phyloP scores from a whole-genome alignment of 2,888 invertebrate genomes.

The Microchrysa polita region DNA sequence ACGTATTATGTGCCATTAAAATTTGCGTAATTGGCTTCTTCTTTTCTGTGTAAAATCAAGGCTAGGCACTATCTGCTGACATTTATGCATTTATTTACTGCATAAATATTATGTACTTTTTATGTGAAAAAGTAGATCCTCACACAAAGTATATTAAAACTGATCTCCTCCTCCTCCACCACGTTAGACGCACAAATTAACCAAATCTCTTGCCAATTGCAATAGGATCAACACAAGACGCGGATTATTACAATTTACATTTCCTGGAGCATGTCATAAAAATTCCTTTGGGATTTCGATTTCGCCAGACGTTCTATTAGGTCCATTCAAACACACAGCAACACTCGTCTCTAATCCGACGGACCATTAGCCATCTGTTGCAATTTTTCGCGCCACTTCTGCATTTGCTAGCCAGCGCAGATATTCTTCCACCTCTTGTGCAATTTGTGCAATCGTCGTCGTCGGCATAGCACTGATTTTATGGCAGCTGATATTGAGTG shows the following conservation, averaged over 20 bases:
- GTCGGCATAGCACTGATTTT: background rate
- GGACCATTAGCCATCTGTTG: conserved; percentile 25
- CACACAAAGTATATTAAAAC: too few relatives aligned
- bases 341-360: background rate
- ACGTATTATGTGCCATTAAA: too few relatives aligned
- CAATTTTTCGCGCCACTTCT: background rate
- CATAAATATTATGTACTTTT: too few relatives aligned
- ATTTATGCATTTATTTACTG: too few relatives aligned
- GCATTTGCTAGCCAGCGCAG: background rate
- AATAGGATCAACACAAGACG: background rate
- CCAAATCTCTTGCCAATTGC: background rate
- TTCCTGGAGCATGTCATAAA: conserved; percentile 7
- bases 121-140: too few relatives aligned
- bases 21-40: too few relatives aligned
- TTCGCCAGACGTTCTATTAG: background rate
- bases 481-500: conserved; percentile 10
- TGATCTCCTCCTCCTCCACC: too few relatives aligned
- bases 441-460: background rate
- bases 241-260: background rate
- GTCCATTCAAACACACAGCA: background rate
- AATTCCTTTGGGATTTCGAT: conserved; percentile 31
- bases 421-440: background rate
- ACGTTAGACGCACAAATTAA: background rate
- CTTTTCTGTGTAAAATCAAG: too few relatives aligned
- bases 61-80: too few relatives aligned